Percentiles rank a stretch among this genome's conserved stretches.
phyloP scores from a whole-genome alignment of 2,113 vertebrate species.

The Machaerirhynchus nigripectus region DNA sequence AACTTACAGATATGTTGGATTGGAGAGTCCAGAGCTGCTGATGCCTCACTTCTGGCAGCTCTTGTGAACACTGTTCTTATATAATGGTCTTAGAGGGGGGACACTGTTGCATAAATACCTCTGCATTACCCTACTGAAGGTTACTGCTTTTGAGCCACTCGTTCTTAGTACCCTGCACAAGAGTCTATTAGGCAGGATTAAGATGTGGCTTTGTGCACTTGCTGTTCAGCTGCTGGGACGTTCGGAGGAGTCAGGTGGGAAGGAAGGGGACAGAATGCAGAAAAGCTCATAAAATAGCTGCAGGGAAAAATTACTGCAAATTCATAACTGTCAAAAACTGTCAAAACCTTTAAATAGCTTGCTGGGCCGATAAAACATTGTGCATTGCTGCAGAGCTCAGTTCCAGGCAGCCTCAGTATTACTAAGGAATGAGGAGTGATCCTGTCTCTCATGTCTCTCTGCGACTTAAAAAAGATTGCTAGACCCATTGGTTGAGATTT shows the following conservation, averaged over 20 bases:
- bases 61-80: background rate
- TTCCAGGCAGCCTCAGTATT: background rate
- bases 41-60: background rate
- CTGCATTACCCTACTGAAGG: background rate
- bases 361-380: background rate
- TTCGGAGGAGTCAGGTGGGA: background rate
- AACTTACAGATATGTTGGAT: background rate
- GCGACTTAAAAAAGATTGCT: background rate
- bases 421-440: background rate
- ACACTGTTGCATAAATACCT: background rate
- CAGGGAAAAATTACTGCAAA: background rate
- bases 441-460: background rate
- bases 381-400: background rate
- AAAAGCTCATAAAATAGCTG: background rate
- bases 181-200: background rate
- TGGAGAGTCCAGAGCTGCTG: background rate
- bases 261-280: background rate
- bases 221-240: background rate
- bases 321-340: constrained; percentile 2
- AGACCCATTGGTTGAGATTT: background rate
- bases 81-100: background rate
- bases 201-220: background rate
- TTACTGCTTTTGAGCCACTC: background rate
- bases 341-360: constrained; percentile 42
- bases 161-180: background rate